Evolutionary conservation across 2,113 vertebrate genomes (phyloP).

Genomic region (Hydrolagus affinis): DNA sequence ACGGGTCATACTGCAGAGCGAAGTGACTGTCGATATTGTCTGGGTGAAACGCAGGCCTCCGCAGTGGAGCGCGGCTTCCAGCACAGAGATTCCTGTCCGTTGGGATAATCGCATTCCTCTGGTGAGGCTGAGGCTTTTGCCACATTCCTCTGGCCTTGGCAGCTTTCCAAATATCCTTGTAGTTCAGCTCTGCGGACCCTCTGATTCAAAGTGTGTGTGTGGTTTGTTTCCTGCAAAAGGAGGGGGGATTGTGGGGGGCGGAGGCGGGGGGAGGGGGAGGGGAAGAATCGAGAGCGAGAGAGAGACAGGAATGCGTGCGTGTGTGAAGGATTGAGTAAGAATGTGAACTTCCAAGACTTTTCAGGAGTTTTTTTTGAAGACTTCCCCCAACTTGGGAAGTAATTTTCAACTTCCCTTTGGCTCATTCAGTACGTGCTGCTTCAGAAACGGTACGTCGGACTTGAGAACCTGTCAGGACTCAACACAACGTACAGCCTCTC

Average conservation of each 20-base stretch:
- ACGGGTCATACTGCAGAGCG: no score
- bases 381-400: not conserved
- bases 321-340: not conserved
- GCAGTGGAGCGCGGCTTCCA: not conserved
- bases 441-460: not conserved
- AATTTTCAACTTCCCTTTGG: not conserved
- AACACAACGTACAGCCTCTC: not conserved
- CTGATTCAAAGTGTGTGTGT: not conserved
- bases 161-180: slow-evolving; percentile 27
- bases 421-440: slow-evolving; percentile 11
- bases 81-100: slow-evolving; percentile 5
- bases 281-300: no score
- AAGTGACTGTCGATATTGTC: no score
- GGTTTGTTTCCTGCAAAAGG: no score
- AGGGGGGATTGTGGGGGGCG: no score
- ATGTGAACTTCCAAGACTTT: slow-evolving; percentile 3
- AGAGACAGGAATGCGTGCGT: not conserved
- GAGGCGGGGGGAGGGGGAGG: no score
- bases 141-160: slow-evolving; percentile 25
- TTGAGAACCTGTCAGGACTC: not conserved
- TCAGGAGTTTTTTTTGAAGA: not conserved
- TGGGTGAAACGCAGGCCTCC: not conserved
- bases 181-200: not conserved
- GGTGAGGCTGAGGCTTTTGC: slow-evolving; percentile 22
- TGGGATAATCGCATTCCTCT: slow-evolving; percentile 28